Percentiles rank a stretch among this genome's conserved stretches.
These are phyloP conservation scores for Pollimyrus isidori DNA, from an alignment of 2,113 vertebrate genomes.

Conservation along the genomic window DNA sequence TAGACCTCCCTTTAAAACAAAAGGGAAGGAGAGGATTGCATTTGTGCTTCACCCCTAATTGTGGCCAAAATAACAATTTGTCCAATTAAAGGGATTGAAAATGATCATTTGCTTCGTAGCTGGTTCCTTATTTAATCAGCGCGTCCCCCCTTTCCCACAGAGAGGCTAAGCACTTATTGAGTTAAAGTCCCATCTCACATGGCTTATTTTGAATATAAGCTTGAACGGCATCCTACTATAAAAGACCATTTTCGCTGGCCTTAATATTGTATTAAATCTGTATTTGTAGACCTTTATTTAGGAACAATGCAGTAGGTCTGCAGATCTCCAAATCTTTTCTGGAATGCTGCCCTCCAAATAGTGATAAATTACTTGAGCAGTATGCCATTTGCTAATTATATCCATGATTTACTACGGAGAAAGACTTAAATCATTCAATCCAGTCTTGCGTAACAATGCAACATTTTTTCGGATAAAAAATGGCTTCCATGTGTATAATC, in stretches of 20 bases:
- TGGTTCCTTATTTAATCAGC: conserved; percentile 72
- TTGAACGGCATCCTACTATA: conserved; percentile 59
- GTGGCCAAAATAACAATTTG: conserved; percentile 71
- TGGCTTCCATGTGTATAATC: conserved; percentile 99
- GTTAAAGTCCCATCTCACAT: conserved; percentile 72
- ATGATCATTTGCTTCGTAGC: conserved; percentile 73
- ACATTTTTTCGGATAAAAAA: conserved; percentile 92
- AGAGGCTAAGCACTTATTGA: conserved; percentile 71
- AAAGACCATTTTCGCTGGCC: conserved; percentile 55
- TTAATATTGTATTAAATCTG: conserved; percentile 93
- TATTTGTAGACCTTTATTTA: conserved; percentile 97
- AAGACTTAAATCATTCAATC: conserved; percentile 99
- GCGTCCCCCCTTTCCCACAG: conserved; percentile 62
- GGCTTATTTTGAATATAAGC: conserved; percentile 71
- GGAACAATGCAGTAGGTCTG: conserved; percentile 96
- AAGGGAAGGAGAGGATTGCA: conserved; percentile 57
- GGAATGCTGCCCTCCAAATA: conserved; percentile 99
- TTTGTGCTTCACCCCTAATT: conserved; percentile 66
- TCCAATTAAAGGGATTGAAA: conserved; percentile 74
- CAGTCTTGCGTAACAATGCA: conserved; percentile 99
- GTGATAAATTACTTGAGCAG: conserved; percentile 99
- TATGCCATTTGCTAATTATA: conserved; percentile 99
- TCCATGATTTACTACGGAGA: conserved; percentile 99
- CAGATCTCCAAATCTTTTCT: conserved; percentile 96
- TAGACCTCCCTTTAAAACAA: not conserved